Conservation (phyloP, 2,113 vertebrate species). For the Rhabdomys dilectus region DNA sequence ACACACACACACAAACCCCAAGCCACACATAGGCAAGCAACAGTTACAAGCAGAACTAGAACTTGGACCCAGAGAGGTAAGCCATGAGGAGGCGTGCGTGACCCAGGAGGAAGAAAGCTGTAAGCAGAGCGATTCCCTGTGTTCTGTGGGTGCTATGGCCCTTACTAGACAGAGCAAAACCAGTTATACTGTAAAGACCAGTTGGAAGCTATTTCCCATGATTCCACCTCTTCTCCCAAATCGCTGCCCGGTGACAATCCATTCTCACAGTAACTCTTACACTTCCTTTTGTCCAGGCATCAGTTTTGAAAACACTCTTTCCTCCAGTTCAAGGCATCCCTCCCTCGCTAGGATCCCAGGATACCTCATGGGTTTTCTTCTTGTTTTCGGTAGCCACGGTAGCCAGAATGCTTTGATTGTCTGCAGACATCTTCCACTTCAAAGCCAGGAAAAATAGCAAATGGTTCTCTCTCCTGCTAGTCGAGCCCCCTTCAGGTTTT, state of each 20-base stretch:
- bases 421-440: slow-evolving; percentile 66
- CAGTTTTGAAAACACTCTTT: background rate
- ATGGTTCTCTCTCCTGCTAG: background rate
- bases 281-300: background rate
- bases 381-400: background rate
- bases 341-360: background rate
- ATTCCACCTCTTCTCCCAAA: background rate
- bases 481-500: slow-evolving; percentile 26
- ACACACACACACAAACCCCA: background rate
- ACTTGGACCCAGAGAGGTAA: background rate
- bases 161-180: background rate
- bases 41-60: background rate
- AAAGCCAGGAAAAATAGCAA: background rate
- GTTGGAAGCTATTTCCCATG: background rate
- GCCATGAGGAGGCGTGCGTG: background rate
- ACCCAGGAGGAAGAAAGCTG: background rate
- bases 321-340: background rate
- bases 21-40: background rate
- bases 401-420: background rate
- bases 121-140: background rate
- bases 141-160: background rate
- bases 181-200: background rate
- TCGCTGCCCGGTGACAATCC: background rate
- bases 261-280: background rate
- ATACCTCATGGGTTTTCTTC: slow-evolving; percentile 59